Evolutionary conservation across 2,888 invertebrate genomes (phyloP).

Genomic region (Terebella lapidaria): DNA sequence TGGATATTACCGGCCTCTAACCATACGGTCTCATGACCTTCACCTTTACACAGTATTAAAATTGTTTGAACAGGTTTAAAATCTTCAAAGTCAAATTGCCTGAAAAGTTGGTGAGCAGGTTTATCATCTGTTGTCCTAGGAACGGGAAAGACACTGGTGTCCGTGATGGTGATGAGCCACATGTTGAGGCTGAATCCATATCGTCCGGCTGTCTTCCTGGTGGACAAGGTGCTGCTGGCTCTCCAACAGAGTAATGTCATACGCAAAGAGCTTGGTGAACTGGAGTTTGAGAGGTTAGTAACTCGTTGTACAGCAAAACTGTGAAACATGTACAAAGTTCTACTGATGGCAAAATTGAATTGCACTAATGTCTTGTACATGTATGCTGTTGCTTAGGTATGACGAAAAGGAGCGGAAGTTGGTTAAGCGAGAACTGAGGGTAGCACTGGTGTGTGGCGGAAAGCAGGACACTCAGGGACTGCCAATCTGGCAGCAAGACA

Average conservation of each 20-base stretch:
- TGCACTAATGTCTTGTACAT: not conserved
- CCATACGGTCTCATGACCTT: no score
- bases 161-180: constrained; percentile 34
- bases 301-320: not conserved
- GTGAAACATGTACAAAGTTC: not conserved
- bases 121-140: no score
- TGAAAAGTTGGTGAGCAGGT: no score
- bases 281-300: constrained; percentile 27
- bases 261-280: constrained; percentile 27
- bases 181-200: constrained; percentile 36
- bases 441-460: not conserved
- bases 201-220: constrained; percentile 38
- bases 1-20: not conserved
- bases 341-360: not conserved
- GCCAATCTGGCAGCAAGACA: constrained; percentile 35
- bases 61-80: not conserved
- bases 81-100: no score
- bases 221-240: constrained; percentile 43
- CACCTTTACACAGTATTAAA: no score
- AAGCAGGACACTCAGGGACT: not conserved
- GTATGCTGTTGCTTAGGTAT: not conserved
- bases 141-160: constrained; percentile 43
- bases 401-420: not conserved
- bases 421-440: not conserved
- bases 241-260: constrained; percentile 41